Conservation (phyloP, 2,888 invertebrate genomes). For the Leucoptera coffeella region DNA sequence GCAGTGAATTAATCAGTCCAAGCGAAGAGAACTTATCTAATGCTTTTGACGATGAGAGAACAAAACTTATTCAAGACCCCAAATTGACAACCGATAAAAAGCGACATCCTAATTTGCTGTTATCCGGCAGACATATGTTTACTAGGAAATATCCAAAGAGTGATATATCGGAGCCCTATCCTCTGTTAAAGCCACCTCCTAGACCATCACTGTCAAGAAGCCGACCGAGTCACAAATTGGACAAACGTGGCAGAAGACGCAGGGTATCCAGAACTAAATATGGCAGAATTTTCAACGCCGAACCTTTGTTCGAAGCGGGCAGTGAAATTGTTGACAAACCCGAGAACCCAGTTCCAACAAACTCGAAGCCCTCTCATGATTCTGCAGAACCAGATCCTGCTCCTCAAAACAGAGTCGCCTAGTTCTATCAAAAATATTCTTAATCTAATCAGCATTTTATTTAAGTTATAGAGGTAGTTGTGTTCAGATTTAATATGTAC, state of each 20-base stretch:
- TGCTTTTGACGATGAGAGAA: conserved; percentile 6
- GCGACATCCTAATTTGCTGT: conserved; percentile 20
- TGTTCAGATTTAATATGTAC: too few species aligned
- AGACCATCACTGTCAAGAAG: conserved; percentile 16
- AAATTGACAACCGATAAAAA: conserved; percentile 12
- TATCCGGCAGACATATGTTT: conserved; percentile 17
- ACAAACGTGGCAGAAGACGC: conserved; percentile 20
- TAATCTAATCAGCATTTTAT: too few species aligned
- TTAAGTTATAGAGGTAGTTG: too few species aligned
- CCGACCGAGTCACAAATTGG: conserved; percentile 17
- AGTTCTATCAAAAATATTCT: too few species aligned
- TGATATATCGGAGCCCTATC: conserved; percentile 29
- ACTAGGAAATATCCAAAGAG: conserved; percentile 27
- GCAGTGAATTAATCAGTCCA: too few species aligned
- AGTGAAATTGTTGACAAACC: conserved; percentile 13
- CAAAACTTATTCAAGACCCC: conserved; percentile 1
- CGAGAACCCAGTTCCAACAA: conserved; percentile 16
- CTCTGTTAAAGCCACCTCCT: conserved; percentile 33
- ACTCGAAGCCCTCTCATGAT: conserved; percentile 24
- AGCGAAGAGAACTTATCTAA: conserved; percentile 21
- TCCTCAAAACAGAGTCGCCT: too few species aligned
- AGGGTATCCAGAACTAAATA: conserved; percentile 23
- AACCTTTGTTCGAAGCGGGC: conserved; percentile 28
- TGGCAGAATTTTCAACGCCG: conserved; percentile 21
- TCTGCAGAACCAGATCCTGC: too few species aligned